Evolutionary conservation across 2,797 vertebrate genomes (phyloP), one percentile per base, ranked within the genome.

Genomic region (Galaxias olidus): DNA sequence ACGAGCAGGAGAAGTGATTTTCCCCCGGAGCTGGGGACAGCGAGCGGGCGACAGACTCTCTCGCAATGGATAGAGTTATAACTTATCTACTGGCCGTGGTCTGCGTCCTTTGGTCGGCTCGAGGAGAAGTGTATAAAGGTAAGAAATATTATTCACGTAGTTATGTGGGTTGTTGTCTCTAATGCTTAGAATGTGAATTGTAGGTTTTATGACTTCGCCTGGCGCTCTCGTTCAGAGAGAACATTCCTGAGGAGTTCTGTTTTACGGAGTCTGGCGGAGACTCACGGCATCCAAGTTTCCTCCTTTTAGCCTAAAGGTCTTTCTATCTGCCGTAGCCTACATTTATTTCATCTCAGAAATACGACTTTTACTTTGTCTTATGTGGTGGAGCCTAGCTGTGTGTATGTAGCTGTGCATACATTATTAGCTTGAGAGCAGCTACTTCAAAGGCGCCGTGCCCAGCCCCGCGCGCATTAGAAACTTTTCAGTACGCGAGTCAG

Each of bases 11-110:
- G 13, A 41, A 40, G 13, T 58, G 43, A 41, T 62, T 49, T 64
- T 55, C 60, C 72, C 73, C 71, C 61, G 68, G 71, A 81, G 61
- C 68, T 66, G 73, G 76, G 68, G 74, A 74, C 54, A 72, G 65
- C 72, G 66, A 71, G 63, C 72, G 68, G 73, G 63, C 66, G 76
- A 63, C 51, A 50, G 55, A 74, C 47, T 42, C 78, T 77, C 74
- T 63, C 59, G 79, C 76, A 47, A 86, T 86, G 84, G 81, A 84
- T 59, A 81, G 73, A 79, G 66, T 84, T 82, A 46, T 79, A 79
- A 76, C 78, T 73, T 73, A 73, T 73, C 79, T 86, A 67, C 59
- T 86, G 50, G 71, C 76, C 72, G 70, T 63, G 58, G 63, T 73
- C 72, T 69, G 67, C 73, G 69, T 75, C 13, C 17, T 70, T 74